Conservation (phyloP, 2,113 vertebrate species). For the Tautogolabrus adspersus region DNA sequence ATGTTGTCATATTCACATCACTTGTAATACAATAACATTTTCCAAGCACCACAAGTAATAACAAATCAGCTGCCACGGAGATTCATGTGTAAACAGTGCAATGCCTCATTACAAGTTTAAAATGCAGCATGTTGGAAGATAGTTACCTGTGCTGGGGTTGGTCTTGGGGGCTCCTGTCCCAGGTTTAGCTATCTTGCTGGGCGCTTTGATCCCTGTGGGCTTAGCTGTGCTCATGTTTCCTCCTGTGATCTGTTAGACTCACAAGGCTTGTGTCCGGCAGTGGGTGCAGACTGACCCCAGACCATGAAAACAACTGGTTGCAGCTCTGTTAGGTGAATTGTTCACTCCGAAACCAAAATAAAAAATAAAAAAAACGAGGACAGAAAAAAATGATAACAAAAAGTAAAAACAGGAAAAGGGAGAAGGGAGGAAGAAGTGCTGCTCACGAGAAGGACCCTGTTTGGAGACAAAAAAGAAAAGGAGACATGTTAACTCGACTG, state of each 20-base stretch:
- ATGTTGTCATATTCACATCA: too few relatives aligned
- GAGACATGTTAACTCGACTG: background rate
- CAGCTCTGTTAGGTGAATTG: slow-evolving; percentile 34
- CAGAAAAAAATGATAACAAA: slow-evolving; percentile 34
- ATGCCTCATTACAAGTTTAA: background rate
- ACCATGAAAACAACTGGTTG: slow-evolving; percentile 75
- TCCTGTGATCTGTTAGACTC: slow-evolving; percentile 56
- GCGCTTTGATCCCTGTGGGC: slow-evolving; percentile 94
- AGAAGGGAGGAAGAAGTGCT: slow-evolving; percentile 42
- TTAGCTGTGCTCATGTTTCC: slow-evolving; percentile 94
- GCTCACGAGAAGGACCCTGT: slow-evolving; percentile 73
- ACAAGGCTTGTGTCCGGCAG: slow-evolving; percentile 63
- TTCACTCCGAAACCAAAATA: slow-evolving; percentile 31
- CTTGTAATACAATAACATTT: too few relatives aligned
- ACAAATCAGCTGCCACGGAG: background rate
- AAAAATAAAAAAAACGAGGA: background rate
- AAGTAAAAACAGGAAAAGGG: slow-evolving; percentile 65
- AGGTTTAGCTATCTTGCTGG: slow-evolving; percentile 91
- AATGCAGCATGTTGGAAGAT: background rate
- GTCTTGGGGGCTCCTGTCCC: slow-evolving; percentile 84
- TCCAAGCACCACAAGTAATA: background rate
- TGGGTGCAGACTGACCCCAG: slow-evolving; percentile 61
- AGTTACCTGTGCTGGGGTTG: slow-evolving; percentile 81
- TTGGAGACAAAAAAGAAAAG: slow-evolving; percentile 42
- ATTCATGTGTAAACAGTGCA: background rate